A percentile compares a stretch with the other conserved stretches of the same genome.
Conservation (phyloP, 2,113 vertebrate genomes). For the Microcebus tavaratra region DNA sequence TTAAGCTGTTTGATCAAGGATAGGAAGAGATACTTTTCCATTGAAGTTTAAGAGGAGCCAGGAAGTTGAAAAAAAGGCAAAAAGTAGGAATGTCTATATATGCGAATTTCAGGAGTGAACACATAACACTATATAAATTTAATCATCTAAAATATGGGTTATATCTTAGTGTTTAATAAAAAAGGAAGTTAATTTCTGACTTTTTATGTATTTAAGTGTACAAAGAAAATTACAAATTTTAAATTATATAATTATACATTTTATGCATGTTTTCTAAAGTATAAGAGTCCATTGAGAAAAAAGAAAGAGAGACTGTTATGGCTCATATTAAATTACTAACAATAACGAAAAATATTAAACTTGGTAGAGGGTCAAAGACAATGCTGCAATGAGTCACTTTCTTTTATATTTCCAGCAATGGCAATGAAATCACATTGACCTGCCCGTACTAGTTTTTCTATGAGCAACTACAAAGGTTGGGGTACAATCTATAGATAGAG, state of each 20-base stretch:
- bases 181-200: not conserved
- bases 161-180: slow-evolving; percentile 35
- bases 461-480: not conserved
- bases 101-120: slow-evolving; percentile 23
- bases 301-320: not conserved
- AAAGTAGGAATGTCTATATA: not conserved
- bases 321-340: slow-evolving; percentile 24
- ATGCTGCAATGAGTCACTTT: not conserved
- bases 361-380: not conserved
- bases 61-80: not conserved
- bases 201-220: not conserved
- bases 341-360: slow-evolving; percentile 35
- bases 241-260: not conserved
- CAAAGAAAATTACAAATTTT: slow-evolving; percentile 1
- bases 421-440: not conserved
- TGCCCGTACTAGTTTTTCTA: not conserved
- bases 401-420: not conserved
- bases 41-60: slow-evolving; percentile 17
- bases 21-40: not conserved
- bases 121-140: not conserved
- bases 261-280: slow-evolving; percentile 15
- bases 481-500: not conserved
- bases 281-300: not conserved
- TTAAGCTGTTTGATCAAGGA: slow-evolving; percentile 71
- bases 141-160: slow-evolving; percentile 17